Conservation (phyloP, 1,140 invertebrate species). For the Mylabris phalerata region DNA sequence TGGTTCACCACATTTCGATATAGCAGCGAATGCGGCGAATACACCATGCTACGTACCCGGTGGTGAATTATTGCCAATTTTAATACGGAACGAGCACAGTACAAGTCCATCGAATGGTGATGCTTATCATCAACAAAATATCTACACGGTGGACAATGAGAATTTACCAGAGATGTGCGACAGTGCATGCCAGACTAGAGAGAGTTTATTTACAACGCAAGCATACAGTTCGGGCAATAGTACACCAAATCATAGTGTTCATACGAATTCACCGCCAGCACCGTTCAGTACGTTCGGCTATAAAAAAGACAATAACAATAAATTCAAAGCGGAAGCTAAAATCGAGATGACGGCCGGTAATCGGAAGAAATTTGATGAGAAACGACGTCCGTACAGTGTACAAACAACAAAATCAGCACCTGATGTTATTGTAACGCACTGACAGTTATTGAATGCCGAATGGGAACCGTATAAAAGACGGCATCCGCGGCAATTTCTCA, state of each 20-base stretch:
- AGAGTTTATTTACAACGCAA: slow-evolving; percentile 59
- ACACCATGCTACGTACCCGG: slow-evolving; percentile 46
- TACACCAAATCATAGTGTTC: slow-evolving; percentile 36
- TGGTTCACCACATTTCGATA: slow-evolving; percentile 35
- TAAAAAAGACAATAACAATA: slow-evolving; percentile 39
- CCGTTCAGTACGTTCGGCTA: slow-evolving; percentile 42
- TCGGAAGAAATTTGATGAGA: slow-evolving; percentile 41
- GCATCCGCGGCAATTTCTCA: slow-evolving; percentile 45
- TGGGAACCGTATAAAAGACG: slow-evolving; percentile 54
- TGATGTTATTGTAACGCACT: slow-evolving; percentile 79
- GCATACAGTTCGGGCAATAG: slow-evolving; percentile 35
- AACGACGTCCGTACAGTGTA: slow-evolving; percentile 58
- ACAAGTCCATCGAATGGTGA: slow-evolving; percentile 34
- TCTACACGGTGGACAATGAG: slow-evolving; percentile 41
- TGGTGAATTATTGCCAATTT: slow-evolving; percentile 45
- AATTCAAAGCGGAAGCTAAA: slow-evolving; percentile 56
- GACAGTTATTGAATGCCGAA: slow-evolving; percentile 49
- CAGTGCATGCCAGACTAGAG: slow-evolving; percentile 70
- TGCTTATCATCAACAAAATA: slow-evolving; percentile 30
- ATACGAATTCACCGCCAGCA: slow-evolving; percentile 39
- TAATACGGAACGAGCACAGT: slow-evolving; percentile 36
- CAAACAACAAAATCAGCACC: slow-evolving; percentile 78
- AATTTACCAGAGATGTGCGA: slow-evolving; percentile 62
- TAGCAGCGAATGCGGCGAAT: slow-evolving; percentile 26
- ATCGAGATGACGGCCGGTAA: slow-evolving; percentile 50